A percentile compares a stretch with the other conserved stretches of the same genome.
These are phyloP conservation scores for Benitochromis conjunctus DNA, from an alignment of 2,113 vertebrate genomes.

Conservation along the genomic window DNA sequence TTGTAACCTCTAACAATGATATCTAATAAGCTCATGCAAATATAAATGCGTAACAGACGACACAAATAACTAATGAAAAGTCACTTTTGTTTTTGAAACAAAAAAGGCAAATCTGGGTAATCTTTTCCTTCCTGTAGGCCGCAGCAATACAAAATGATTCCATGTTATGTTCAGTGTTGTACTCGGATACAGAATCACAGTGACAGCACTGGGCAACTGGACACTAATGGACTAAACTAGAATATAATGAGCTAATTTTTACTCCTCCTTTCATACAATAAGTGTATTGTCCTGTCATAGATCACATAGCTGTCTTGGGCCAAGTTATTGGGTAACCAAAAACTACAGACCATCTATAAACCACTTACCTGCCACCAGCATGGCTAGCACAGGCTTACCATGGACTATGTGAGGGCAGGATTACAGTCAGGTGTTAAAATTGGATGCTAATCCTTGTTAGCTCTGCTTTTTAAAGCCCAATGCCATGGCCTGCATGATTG, in stretches of 20 bases:
- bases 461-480: conserved; percentile 63
- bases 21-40: not conserved
- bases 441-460: conserved; percentile 73
- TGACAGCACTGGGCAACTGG: not conserved
- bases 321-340: conserved; percentile 56
- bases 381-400: conserved; percentile 61
- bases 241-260: not conserved
- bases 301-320: conserved; percentile 2
- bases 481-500: conserved; percentile 14
- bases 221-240: not conserved
- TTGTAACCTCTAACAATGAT: not conserved
- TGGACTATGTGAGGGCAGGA: conserved; percentile 61
- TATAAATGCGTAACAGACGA: not conserved
- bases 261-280: not conserved
- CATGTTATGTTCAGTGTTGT: not conserved
- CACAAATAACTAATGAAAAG: not conserved
- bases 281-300: conserved; percentile 4
- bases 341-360: conserved; percentile 9
- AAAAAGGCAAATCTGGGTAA: not conserved
- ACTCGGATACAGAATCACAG: not conserved
- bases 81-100: not conserved
- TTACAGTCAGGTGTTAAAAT: conserved; percentile 78
- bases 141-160: not conserved
- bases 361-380: conserved; percentile 45
- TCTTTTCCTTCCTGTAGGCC: not conserved